Evolutionary conservation across 2,113 vertebrate genomes (phyloP).

Genomic region (Brachyhypopomus gauderio): DNA sequence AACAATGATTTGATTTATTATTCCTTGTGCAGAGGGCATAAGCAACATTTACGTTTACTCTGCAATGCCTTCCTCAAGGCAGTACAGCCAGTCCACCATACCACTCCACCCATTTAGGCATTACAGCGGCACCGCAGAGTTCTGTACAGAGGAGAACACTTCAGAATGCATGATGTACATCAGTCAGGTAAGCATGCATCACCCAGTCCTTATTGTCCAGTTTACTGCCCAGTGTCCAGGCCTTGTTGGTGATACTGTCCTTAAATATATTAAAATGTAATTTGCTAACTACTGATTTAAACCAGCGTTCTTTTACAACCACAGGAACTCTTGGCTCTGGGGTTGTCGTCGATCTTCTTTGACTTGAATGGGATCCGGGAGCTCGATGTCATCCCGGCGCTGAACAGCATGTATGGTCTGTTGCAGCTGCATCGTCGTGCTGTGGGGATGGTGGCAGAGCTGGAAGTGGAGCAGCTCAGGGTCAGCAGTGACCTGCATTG

Average conservation of each 20-base stretch:
- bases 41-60: conserved; percentile 70
- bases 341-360: conserved; percentile 83
- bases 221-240: neutral
- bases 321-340: conserved; percentile 86
- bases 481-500: conserved; percentile 83
- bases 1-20: conserved; percentile 35
- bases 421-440: conserved; percentile 83
- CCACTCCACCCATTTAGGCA: conserved; percentile 74
- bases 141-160: conserved; percentile 92
- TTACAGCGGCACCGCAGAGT: conserved; percentile 77
- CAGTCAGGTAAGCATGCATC: conserved; percentile 77
- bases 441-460: conserved; percentile 84
- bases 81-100: conserved; percentile 76
- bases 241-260: too few species aligned
- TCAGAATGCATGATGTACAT: conserved; percentile 89
- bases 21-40: conserved; percentile 74
- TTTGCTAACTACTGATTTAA: neutral
- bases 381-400: conserved; percentile 79
- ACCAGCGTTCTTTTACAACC: neutral
- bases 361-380: conserved; percentile 71
- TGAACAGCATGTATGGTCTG: conserved; percentile 91
- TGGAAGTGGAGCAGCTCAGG: conserved; percentile 88
- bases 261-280: neutral
- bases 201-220: neutral
- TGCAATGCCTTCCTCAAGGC: conserved; percentile 76